Base-by-base conservation (phyloP, 2,797 vertebrate genomes). In the Platalea minor region DNA sequence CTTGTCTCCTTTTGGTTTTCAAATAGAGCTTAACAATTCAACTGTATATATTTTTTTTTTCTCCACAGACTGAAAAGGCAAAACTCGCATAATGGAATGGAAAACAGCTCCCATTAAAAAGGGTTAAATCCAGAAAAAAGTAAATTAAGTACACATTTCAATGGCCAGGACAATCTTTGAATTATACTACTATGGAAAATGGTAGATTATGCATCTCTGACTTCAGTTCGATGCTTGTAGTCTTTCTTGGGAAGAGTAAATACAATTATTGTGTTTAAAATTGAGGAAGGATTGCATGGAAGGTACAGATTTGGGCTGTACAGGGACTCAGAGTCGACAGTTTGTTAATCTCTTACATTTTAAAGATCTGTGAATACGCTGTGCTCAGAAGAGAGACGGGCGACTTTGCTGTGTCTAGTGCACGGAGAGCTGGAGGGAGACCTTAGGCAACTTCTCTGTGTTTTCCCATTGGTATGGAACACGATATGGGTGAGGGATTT, bases 291-390 rank as follows among this genome's bases (percentile, higher is more conserved):
- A 33, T 59, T 76, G 10, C 20, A 33, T 41, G 29, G 31, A 51
- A 92, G 29, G 46, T 84, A 43, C 67, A 88, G 56, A 48, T 57
- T 68, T 57, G 17, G 23, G 54, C 59, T 81, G 31, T 54, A 35
- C 20, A 23, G 37, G 17, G 29, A 17, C 20, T 75, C 0, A 0
- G 16, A 35, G 17, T 29, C 4, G 2, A 28, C 13, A 8, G 3
- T 17, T 69, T 80, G n/a, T 89, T 77, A 2, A 39, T 63, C 33
- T 75, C 50, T 53, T 69, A 3, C 4, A 4, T 74, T 85, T 77
- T 54, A 82, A 69, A 69, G 51, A 35, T 43, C 18, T 85, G 48
- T 64, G 54, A 92, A 41, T n/a, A 11, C 5, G 13, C 46, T 89
- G 50, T 26, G 67, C 37, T 88, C 2, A 0, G 74, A 63, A 64